These are phyloP conservation scores for Ophraella communa DNA, from an alignment of 2,888 invertebrate genomes.

Conservation along the genomic window DNA sequence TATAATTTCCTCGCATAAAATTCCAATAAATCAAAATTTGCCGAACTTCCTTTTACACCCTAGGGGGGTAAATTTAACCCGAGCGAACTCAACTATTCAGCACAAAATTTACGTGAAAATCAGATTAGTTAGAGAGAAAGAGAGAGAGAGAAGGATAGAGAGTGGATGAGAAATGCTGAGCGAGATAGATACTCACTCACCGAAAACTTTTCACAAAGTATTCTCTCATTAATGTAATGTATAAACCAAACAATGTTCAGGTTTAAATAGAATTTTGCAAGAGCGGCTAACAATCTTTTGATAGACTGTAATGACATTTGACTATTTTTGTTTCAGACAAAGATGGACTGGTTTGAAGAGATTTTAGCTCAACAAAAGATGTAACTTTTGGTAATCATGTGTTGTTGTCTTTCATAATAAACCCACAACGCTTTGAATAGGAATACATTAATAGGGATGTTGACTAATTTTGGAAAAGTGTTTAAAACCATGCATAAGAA, in stretches of 20 bases:
- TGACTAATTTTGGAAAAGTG: too few species aligned
- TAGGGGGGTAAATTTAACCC: conserved; percentile 1
- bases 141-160: not conserved
- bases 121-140: conserved; percentile 3
- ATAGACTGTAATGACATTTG: conserved; percentile 25
- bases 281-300: conserved; percentile 26
- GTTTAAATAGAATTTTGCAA: conserved; percentile 23
- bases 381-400: too few species aligned
- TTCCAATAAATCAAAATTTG: conserved; percentile 16
- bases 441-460: too few species aligned
- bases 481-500: too few species aligned
- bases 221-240: conserved; percentile 19
- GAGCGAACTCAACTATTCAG: conserved; percentile 22
- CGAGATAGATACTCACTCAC: not conserved
- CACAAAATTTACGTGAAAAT: conserved; percentile 24
- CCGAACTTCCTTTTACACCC: conserved; percentile 16
- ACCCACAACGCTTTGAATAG: too few species aligned
- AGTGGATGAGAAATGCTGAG: not conserved
- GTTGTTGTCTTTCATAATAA: too few species aligned
- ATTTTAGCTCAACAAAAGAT: not conserved
- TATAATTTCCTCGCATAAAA: not conserved
- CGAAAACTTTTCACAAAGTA: conserved; percentile 21
- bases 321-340: conserved; percentile 3
- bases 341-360: not conserved
- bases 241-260: conserved; percentile 23